Percentiles rank a stretch among this genome's conserved stretches.
These are phyloP conservation scores for Polietes domitor DNA, from an alignment of 2,888 invertebrate genomes.

Conservation along the genomic window DNA sequence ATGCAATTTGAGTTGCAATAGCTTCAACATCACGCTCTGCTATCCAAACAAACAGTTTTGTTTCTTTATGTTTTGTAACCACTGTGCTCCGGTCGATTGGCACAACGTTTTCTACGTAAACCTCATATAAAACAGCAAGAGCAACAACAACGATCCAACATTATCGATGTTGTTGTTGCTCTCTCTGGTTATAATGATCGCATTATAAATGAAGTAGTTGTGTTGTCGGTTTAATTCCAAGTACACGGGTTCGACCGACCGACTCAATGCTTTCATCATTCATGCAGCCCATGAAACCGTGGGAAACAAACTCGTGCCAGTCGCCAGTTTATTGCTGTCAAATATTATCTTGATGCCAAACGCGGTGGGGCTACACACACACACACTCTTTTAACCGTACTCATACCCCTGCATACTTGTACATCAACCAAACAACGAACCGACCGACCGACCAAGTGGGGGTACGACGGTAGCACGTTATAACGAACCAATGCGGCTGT, in stretches of 20 bases:
- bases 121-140: slow-evolving; percentile 56
- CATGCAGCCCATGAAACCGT: slow-evolving; percentile 78
- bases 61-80: too few relatives aligned
- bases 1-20: too few relatives aligned
- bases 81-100: neutral
- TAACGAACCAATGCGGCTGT: slow-evolving; percentile 35
- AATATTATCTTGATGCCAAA: slow-evolving; percentile 80
- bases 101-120: slow-evolving; percentile 17
- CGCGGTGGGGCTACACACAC: slow-evolving; percentile 52
- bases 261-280: slow-evolving; percentile 68
- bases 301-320: slow-evolving; percentile 81
- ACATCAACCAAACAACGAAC: slow-evolving; percentile 39
- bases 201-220: slow-evolving; percentile 67
- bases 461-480: slow-evolving; percentile 63
- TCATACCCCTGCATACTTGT: slow-evolving; percentile 18
- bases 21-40: too few relatives aligned
- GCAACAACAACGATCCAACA: slow-evolving; percentile 64
- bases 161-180: slow-evolving; percentile 52
- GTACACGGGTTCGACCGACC: slow-evolving; percentile 72
- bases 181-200: slow-evolving; percentile 63
- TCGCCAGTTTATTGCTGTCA: slow-evolving; percentile 79
- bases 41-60: too few relatives aligned
- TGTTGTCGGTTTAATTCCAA: slow-evolving; percentile 69
- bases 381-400: neutral
- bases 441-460: slow-evolving; percentile 43